A percentile compares a stretch with the other conserved stretches of the same genome.
phyloP scores from a whole-genome alignment of 2,113 vertebrate genomes.

The Microcebus lehilahytsara region DNA sequence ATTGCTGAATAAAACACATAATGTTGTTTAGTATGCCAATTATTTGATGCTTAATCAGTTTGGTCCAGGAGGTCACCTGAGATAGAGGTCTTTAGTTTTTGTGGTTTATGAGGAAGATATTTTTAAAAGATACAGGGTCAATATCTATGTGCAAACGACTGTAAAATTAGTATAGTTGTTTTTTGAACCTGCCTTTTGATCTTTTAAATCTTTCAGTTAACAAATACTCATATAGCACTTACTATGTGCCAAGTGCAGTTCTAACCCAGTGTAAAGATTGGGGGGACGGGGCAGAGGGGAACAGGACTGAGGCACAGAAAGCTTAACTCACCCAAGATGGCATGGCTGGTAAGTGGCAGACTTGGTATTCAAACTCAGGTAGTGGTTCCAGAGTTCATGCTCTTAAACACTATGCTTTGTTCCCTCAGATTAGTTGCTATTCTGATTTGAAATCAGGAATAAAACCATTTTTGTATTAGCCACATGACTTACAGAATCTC shows the following conservation, averaged over 20 bases:
- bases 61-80: neutral
- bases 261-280: neutral
- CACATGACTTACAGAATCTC: neutral
- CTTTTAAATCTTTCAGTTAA: conserved; percentile 22
- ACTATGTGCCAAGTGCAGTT: neutral
- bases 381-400: neutral
- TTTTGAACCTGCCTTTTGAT: neutral
- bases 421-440: neutral
- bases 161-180: neutral
- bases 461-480: neutral
- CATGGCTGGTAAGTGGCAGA: neutral
- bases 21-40: neutral
- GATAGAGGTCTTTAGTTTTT: conserved; percentile 15
- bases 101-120: neutral
- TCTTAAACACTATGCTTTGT: neutral
- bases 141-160: neutral
- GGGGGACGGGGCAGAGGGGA: too few relatives aligned
- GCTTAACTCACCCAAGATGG: neutral
- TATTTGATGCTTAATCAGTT: neutral
- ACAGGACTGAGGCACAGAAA: neutral
- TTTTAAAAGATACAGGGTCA: neutral
- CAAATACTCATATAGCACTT: neutral
- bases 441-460: neutral
- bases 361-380: neutral
- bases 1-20: neutral